Evolutionary conservation across 2,797 vertebrate genomes (phyloP).

Genomic region (Liasis olivaceus): DNA sequence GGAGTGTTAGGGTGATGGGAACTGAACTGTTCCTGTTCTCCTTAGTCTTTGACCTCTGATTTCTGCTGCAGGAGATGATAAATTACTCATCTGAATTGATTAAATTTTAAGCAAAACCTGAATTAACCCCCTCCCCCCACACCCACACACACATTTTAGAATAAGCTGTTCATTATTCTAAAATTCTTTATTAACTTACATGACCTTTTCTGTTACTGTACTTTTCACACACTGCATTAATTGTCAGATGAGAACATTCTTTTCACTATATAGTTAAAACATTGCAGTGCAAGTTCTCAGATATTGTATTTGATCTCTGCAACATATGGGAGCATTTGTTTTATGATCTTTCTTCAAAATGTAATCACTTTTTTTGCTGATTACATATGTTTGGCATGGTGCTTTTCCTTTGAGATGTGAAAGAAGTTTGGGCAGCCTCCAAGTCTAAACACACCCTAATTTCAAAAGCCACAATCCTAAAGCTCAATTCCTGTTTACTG

Average conservation of each 20-base stretch:
- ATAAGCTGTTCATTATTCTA: not conserved
- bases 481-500: slow-evolving; percentile 80
- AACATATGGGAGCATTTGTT: slow-evolving; percentile 74
- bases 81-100: not conserved
- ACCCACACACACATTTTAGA: not conserved
- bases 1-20: not conserved
- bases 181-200: slow-evolving; percentile 13
- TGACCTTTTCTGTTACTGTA: not conserved
- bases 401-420: slow-evolving; percentile 71
- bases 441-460: slow-evolving; percentile 82
- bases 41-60: not conserved
- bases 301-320: slow-evolving; percentile 69
- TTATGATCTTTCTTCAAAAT: slow-evolving; percentile 69
- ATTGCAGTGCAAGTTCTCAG: slow-evolving; percentile 51
- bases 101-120: not conserved
- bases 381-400: slow-evolving; percentile 72
- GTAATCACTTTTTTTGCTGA: slow-evolving; percentile 61
- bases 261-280: slow-evolving; percentile 59
- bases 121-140: not conserved
- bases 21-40: not conserved
- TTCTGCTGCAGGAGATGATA: not conserved
- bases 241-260: slow-evolving; percentile 34
- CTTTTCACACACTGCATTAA: slow-evolving; percentile 35
- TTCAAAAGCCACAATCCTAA: slow-evolving; percentile 82
- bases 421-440: slow-evolving; percentile 73